These are phyloP conservation scores for Oreochromis tanganicae DNA, from an alignment of 2,113 vertebrate species.

Conservation along the genomic window DNA sequence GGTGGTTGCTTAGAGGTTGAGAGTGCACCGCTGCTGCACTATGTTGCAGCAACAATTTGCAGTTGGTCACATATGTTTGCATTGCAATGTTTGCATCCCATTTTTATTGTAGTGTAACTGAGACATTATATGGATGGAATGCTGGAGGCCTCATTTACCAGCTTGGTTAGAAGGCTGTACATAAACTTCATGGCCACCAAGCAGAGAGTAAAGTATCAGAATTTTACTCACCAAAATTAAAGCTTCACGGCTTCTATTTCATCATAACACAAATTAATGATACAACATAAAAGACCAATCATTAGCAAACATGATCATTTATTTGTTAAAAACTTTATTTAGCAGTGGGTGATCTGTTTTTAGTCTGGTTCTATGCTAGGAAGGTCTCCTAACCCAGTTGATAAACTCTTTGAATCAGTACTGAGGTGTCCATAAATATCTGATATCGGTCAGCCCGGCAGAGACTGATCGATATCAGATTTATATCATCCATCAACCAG, in stretches of 20 bases:
- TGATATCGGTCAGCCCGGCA: background rate
- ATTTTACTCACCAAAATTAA: background rate
- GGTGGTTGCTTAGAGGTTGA: background rate
- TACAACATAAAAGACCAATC: background rate
- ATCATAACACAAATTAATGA: background rate
- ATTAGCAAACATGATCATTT: background rate
- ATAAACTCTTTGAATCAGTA: background rate
- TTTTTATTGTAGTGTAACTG: rapidly evolving
- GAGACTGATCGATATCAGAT: background rate
- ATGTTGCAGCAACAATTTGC: background rate
- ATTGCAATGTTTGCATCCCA: background rate
- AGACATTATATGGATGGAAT: background rate
- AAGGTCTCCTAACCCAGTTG: background rate
- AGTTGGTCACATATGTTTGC: background rate
- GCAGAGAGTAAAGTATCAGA: background rate
- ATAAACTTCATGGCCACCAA: background rate
- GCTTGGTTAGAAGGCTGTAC: background rate
- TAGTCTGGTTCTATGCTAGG: rapidly evolving
- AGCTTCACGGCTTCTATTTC: background rate
- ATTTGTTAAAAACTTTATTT: background rate
- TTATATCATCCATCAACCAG: background rate
- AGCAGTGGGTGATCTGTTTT: background rate
- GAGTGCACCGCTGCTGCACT: background rate
- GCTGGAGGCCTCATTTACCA: background rate
- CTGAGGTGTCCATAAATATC: background rate